Evolutionary conservation across 1,140 invertebrate species (phyloP).

Genomic region (Bathynomus jamesi): DNA sequence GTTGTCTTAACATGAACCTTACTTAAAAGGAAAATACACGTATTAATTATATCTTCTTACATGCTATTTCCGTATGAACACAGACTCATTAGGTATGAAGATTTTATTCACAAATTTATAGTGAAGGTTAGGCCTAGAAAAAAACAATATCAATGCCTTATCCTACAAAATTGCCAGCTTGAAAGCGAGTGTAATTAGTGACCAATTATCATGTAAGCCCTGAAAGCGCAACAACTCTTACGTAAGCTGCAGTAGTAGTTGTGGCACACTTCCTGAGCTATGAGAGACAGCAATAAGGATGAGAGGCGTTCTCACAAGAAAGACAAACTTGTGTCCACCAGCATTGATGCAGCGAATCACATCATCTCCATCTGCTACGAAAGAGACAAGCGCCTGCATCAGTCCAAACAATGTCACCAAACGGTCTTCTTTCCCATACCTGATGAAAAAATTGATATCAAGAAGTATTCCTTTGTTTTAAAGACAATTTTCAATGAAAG

Average conservation of each 20-base stretch:
- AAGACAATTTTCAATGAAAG: not conserved
- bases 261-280: constrained; percentile 69
- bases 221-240: too few species aligned
- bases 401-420: constrained; percentile 88
- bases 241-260: constrained; percentile 76
- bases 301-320: constrained; percentile 74
- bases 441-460: constrained; percentile 42
- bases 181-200: too few species aligned
- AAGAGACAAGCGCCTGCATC: constrained; percentile 88
- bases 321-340: constrained; percentile 79
- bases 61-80: too few species aligned
- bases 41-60: too few species aligned
- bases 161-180: too few species aligned
- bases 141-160: too few species aligned
- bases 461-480: not conserved
- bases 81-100: too few species aligned
- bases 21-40: too few species aligned
- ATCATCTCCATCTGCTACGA: constrained; percentile 75
- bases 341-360: constrained; percentile 74
- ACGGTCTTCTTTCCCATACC: constrained; percentile 87
- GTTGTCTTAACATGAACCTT: too few species aligned
- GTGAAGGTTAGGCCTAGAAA: too few species aligned
- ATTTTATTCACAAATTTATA: too few species aligned
- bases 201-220: too few species aligned
- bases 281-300: constrained; percentile 83